Base-by-base conservation (phyloP, 23 tunicate species). In the Diplosoma virens region DNA sequence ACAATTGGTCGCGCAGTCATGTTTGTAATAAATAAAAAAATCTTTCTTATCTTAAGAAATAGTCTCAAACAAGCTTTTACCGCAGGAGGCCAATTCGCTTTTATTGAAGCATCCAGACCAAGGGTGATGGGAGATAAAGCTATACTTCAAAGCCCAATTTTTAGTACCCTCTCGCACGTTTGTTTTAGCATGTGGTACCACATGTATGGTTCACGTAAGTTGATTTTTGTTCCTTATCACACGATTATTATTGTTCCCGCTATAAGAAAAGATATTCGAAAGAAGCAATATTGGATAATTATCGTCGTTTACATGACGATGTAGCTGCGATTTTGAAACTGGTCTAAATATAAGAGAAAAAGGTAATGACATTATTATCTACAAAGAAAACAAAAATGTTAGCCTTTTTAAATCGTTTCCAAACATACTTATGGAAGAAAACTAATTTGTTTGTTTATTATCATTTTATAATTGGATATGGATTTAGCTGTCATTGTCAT, bases 171-270 rank as follows among this genome's bases (percentile, higher is more conserved):
- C 23, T 16, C 54, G 25, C 79, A 63, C 20, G 47, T 72, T 26
- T 89, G 97, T 35, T 76, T 92, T 52, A 25, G 52, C 22, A 28
- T 92, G 70, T 92, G 97, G 97, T 92, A 76, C 59, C 92, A 92
- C 41, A 81, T 92, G 97, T 64, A 48, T 67, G 97, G 97, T 23
- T 37, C 37, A 30, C 79, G 97, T 85, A 68, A 69, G 84, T 67
- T 27, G 1, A 20, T 1, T 75, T 18, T n/a, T n/a, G n/a, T n/a
- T n/a, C n/a, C n/a, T n/a, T n/a, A n/a, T n/a, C n/a, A 50, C n/a
- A n/a, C n/a, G n/a, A n/a, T 14, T n/a, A n/a, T n/a, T n/a, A 46
- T 14, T 46, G 53, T 46, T 46, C 14, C 17, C 17, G 17, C 17
- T 46, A 14, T 17, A 46, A 46, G 53, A 17, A 17, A 14, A 46